These are phyloP conservation scores for Pinctada fucata DNA, from an alignment of 2,888 invertebrate genomes.

Conservation along the genomic window DNA sequence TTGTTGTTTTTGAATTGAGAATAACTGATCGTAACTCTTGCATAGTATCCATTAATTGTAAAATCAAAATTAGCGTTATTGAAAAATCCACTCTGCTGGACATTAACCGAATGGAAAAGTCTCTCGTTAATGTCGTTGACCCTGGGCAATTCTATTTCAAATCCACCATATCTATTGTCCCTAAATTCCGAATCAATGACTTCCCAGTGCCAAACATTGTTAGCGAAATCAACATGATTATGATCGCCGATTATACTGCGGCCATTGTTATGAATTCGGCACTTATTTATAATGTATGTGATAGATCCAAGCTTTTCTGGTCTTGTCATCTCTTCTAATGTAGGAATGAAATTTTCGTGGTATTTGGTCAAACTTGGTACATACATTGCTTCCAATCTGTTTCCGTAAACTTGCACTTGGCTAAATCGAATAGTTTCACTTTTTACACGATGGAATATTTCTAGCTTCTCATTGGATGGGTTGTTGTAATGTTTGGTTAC, in stretches of 20 bases:
- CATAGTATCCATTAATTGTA: conserved; percentile 94
- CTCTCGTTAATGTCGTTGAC: conserved; percentile 79
- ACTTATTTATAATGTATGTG: conserved; percentile 88
- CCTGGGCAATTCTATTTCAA: conserved; percentile 92
- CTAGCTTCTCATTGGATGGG: conserved; percentile 73
- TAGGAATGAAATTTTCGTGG: conserved; percentile 73
- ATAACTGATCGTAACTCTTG: conserved; percentile 89
- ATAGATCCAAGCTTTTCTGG: conserved; percentile 85
- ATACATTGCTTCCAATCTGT: conserved; percentile 70
- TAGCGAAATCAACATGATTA: conserved; percentile 93
- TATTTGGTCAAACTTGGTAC: conserved; percentile 76
- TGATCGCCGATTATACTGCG: conserved; percentile 90
- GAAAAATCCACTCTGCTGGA: conserved; percentile 91
- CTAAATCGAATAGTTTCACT: conserved; percentile 68
- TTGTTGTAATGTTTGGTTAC: conserved; percentile 76
- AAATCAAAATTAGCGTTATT: conserved; percentile 91
- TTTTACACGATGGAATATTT: conserved; percentile 72
- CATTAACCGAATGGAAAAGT: conserved; percentile 86
- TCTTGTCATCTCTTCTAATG: conserved; percentile 77
- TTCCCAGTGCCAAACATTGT: conserved; percentile 97
- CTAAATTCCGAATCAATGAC: conserved; percentile 91
- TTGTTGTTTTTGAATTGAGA: conserved; percentile 91
- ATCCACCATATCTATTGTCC: conserved; percentile 90
- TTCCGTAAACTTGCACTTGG: conserved; percentile 60
- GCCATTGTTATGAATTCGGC: conserved; percentile 90